phyloP scores from a whole-genome alignment of 1,140 invertebrate genomes.

The Trichomalopsis sarcophagae region DNA sequence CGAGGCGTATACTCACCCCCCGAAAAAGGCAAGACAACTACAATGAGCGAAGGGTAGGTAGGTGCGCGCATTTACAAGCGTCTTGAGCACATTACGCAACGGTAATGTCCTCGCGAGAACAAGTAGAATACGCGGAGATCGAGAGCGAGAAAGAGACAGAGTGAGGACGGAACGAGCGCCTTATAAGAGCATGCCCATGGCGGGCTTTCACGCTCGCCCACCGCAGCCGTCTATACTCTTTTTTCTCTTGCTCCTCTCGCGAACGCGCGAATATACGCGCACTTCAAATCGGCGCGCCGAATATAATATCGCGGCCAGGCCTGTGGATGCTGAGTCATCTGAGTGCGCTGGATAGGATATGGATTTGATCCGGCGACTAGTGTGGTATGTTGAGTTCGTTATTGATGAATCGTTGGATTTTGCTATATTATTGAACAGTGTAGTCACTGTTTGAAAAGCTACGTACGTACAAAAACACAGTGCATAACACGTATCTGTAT shows the following conservation, averaged over 20 bases:
- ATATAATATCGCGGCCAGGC: not conserved
- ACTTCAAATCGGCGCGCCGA: conserved; percentile 6
- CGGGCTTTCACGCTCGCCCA: conserved; percentile 17
- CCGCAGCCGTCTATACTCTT: not conserved
- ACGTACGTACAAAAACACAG: too few relatives aligned
- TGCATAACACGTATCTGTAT: too few relatives aligned
- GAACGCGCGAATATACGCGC: not conserved
- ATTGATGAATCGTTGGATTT: too few relatives aligned
- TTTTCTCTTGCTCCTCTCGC: not conserved
- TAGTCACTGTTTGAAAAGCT: too few relatives aligned
- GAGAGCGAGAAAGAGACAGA: not conserved
- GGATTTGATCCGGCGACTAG: too few relatives aligned
- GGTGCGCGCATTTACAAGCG: not conserved
- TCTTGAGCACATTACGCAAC: not conserved
- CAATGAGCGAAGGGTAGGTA: too few relatives aligned
- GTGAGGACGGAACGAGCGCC: not conserved
- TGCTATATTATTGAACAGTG: too few relatives aligned
- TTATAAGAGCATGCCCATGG: conserved; percentile 31
- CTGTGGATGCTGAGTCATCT: not conserved
- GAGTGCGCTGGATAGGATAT: not conserved
- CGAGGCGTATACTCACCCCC: too few relatives aligned
- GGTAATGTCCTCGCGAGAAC: not conserved
- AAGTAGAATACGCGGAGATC: not conserved
- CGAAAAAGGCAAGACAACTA: too few relatives aligned
- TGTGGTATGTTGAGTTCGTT: too few relatives aligned